Evolutionary conservation across 1,140 invertebrate species (phyloP).

Genomic region (Drosophila mayri): DNA sequence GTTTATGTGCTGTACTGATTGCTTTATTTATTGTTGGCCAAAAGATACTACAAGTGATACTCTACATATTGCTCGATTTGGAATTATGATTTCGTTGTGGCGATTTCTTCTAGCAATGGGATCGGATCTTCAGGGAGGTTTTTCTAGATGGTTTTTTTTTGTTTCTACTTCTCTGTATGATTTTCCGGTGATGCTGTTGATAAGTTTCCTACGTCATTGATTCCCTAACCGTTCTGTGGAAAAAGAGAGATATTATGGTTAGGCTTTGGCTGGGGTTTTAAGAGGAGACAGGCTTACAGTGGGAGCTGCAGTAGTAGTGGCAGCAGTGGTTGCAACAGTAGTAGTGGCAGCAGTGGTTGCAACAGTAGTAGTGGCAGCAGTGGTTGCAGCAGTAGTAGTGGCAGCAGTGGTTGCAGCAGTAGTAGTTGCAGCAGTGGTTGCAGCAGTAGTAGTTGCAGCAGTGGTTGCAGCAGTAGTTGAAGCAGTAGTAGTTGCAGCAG

Average conservation of each 20-base stretch:
- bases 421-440: background rate
- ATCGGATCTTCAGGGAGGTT: background rate
- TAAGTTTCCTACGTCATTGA: background rate
- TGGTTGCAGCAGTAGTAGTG: background rate
- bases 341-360: background rate
- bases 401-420: background rate
- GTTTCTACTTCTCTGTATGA: background rate
- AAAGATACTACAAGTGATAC: slow-evolving; percentile 27
- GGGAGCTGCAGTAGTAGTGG: background rate
- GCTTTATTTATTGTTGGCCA: slow-evolving; percentile 42
- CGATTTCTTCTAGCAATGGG: slow-evolving; percentile 1
- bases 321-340: background rate
- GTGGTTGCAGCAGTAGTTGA: background rate
- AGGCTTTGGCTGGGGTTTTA: background rate
- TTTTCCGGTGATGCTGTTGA: background rate
- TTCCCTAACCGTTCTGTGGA: background rate
- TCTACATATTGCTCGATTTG: slow-evolving; percentile 29
- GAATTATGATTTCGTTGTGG: slow-evolving; percentile 13
- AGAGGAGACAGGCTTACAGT: background rate
- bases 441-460: background rate
- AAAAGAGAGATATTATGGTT: background rate
- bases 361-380: background rate
- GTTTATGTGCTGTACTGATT: slow-evolving; percentile 48
- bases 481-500: background rate
- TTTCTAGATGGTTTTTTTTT: background rate